These are phyloP conservation scores for Zoanthus solanderi DNA, from an alignment of 92 coral and sea anemone species.

Conservation along the genomic window DNA sequence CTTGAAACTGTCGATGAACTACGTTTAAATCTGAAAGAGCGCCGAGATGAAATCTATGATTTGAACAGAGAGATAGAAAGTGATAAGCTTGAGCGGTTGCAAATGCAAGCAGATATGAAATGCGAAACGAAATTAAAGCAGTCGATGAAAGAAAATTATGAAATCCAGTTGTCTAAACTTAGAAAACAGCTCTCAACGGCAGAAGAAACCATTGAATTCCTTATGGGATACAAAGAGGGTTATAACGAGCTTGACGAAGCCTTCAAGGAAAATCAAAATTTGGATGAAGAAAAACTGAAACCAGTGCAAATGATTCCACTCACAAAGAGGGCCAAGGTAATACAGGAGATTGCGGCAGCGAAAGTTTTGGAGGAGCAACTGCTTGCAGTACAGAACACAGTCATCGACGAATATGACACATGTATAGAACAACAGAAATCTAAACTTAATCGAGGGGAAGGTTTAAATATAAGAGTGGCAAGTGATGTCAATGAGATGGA, in stretches of 20 bases:
- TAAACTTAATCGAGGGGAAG: conserved; percentile 40
- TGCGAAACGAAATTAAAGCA: conserved; percentile 76
- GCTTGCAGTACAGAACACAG: conserved; percentile 78
- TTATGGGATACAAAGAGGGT: conserved; percentile 84
- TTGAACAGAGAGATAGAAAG: conserved; percentile 80
- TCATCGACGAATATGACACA: conserved; percentile 89
- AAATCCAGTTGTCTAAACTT: conserved; percentile 69
- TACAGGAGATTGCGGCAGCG: conserved; percentile 90
- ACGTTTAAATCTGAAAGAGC: conserved; percentile 66
- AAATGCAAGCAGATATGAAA: conserved; percentile 65
- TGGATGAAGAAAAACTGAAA: conserved; percentile 74
- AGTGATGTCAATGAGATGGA: conserved; percentile 71
- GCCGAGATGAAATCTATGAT: conserved; percentile 73
- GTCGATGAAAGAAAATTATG: conserved; percentile 69
- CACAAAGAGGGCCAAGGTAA: conserved; percentile 73
- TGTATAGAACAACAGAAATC: conserved; percentile 78
- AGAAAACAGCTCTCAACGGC: conserved; percentile 80
- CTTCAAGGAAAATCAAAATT: conserved; percentile 77
- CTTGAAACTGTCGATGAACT: conserved; percentile 58
- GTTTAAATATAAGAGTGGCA: conserved; percentile 44
- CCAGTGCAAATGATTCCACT: conserved; percentile 50
- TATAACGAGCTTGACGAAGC: conserved; percentile 90
- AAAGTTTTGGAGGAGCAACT: conserved; percentile 90
- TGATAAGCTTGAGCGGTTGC: conserved; percentile 68
- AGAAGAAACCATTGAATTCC: conserved; percentile 65